Evolutionary conservation across 2,888 invertebrate species (phyloP).

Genomic region (Trichopoda pennipes): DNA sequence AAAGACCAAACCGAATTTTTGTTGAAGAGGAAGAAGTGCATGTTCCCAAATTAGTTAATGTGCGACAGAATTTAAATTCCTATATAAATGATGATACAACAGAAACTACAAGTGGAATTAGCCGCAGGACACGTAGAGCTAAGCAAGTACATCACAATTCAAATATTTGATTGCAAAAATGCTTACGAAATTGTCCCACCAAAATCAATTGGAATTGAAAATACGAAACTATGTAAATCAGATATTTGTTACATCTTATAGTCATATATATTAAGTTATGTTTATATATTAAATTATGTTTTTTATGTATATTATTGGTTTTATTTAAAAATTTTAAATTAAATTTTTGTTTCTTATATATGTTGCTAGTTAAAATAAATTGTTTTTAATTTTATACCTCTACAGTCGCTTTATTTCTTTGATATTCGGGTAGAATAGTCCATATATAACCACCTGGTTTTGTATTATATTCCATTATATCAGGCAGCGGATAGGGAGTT

Average conservation of each 20-base stretch:
- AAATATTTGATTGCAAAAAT: no score
- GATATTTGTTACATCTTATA: no score
- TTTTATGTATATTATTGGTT: neutral
- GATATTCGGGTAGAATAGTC: slow-evolving; percentile 82
- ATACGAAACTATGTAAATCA: no score
- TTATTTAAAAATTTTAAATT: neutral
- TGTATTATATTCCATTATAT: slow-evolving; percentile 81
- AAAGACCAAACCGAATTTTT: neutral
- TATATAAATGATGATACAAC: neutral
- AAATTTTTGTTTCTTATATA: slow-evolving; percentile 1
- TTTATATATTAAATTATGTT: no score
- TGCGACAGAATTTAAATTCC: neutral
- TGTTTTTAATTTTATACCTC: slow-evolving; percentile 19
- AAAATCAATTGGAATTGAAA: no score
- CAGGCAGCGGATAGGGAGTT: slow-evolving; percentile 87
- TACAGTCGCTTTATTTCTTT: slow-evolving; percentile 67
- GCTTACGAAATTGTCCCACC: no score
- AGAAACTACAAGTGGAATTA: neutral
- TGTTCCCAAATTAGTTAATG: neutral
- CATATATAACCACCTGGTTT: slow-evolving; percentile 84
- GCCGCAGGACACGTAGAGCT: no score
- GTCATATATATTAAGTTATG: no score
- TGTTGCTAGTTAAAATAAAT: slow-evolving; percentile 36
- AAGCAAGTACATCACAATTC: no score
- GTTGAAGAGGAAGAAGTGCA: slow-evolving; percentile 14